These are phyloP conservation scores for Eristalinus sepulchralis DNA, from an alignment of 2,888 invertebrate species.

Conservation along the genomic window DNA sequence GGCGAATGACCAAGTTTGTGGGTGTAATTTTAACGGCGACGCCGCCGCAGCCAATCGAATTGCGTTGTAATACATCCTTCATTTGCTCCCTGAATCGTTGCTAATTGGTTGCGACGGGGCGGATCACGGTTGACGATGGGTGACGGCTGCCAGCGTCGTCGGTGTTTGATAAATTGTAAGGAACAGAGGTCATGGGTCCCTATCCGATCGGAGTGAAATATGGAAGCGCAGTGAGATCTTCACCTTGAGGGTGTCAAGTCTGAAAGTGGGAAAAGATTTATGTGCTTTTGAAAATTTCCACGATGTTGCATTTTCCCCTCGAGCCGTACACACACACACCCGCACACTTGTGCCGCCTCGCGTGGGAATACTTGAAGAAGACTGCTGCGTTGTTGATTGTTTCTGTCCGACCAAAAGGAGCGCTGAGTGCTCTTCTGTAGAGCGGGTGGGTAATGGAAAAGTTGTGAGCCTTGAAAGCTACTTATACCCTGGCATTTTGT, in stretches of 20 bases:
- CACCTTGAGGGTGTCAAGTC: constrained; percentile 7
- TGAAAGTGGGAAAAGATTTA: constrained; percentile 32
- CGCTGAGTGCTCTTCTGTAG: neutral
- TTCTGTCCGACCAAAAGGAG: neutral
- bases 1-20: constrained; percentile 10
- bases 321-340: neutral
- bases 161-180: constrained; percentile 9
- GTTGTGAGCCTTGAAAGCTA: constrained; percentile 32
- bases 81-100: constrained; percentile 32
- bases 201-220: constrained; percentile 1
- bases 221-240: neutral
- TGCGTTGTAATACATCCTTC: constrained; percentile 4
- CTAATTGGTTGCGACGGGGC: constrained; percentile 40
- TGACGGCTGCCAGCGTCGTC: neutral
- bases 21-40: constrained; percentile 6
- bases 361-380: neutral
- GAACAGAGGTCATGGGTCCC: neutral
- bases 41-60: neutral
- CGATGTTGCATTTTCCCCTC: constrained; percentile 9
- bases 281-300: constrained; percentile 14
- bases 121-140: neutral
- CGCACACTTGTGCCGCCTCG: neutral
- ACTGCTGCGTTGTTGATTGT: neutral
- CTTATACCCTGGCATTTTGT: constrained; percentile 20
- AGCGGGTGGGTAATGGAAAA: constrained; percentile 38